phyloP scores from a whole-genome alignment of 2,113 vertebrate genomes.

The Cyprinodon tularosa region DNA sequence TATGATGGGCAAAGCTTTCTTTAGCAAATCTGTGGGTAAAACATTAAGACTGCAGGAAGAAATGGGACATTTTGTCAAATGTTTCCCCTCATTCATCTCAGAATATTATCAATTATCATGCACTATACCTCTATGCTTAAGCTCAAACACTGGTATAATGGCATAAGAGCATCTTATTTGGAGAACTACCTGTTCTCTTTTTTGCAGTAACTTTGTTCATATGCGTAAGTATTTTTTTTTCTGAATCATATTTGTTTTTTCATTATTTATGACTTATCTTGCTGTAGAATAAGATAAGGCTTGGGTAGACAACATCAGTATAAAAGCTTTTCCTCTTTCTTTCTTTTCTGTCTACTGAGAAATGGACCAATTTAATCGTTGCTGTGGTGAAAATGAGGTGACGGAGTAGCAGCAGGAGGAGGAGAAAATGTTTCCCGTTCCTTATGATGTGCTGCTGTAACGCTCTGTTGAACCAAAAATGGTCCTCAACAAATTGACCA shows the following conservation, averaged over 20 bases:
- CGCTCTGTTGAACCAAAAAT: slow-evolving; percentile 55
- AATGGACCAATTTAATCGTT: slow-evolving; percentile 71
- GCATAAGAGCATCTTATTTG: slow-evolving; percentile 35
- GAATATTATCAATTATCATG: no score
- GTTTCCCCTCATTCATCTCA: no score
- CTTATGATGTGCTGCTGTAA: slow-evolving; percentile 59
- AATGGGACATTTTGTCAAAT: no score
- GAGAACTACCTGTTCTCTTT: not conserved
- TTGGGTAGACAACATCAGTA: slow-evolving; percentile 49
- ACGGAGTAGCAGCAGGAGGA: slow-evolving; percentile 28
- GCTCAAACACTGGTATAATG: slow-evolving; percentile 32
- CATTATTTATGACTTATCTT: slow-evolving; percentile 36
- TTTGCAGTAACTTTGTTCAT: slow-evolving; percentile 20
- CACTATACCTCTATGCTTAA: slow-evolving; percentile 8
- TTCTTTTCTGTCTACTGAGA: slow-evolving; percentile 46
- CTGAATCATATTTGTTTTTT: slow-evolving; percentile 55
- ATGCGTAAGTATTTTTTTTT: slow-evolving; percentile 52
- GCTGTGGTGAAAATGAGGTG: slow-evolving; percentile 61
- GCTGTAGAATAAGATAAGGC: slow-evolving; percentile 54
- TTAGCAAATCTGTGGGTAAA: no score
- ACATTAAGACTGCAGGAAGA: no score
- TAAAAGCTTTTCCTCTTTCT: slow-evolving; percentile 19
- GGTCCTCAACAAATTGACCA: slow-evolving; percentile 58
- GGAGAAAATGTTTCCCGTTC: slow-evolving; percentile 65
- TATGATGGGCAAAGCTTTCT: no score